These are phyloP conservation scores for Salvelinus namaycush DNA, from an alignment of 2,113 vertebrate species.

Conservation along the genomic window DNA sequence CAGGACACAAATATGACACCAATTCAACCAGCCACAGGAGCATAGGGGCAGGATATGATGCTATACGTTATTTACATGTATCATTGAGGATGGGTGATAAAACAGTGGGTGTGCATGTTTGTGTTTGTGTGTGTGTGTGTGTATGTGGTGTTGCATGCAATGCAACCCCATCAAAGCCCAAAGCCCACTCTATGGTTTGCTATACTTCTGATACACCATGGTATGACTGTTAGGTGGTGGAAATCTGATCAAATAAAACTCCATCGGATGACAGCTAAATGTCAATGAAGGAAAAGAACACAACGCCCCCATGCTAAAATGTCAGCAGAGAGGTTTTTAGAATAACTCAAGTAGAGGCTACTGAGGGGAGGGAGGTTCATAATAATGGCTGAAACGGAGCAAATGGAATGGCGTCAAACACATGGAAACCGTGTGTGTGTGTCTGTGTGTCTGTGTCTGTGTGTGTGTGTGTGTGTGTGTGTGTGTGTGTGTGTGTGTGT, in stretches of 20 bases:
- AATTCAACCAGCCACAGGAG: too few species aligned
- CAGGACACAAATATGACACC: too few species aligned
- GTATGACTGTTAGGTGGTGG: conserved; percentile 34
- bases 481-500: conserved; percentile 3
- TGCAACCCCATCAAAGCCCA: conserved; percentile 30
- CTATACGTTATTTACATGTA: too few species aligned
- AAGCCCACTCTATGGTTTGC: conserved; percentile 37
- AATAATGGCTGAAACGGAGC: too few species aligned
- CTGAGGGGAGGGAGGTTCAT: neutral
- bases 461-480: conserved; percentile 6
- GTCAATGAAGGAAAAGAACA: conserved; percentile 59
- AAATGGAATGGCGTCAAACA: neutral
- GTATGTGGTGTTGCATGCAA: neutral
- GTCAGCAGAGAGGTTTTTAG: conserved; percentile 39
- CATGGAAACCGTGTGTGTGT: neutral
- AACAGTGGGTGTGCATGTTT: neutral
- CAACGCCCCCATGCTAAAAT: conserved; percentile 39
- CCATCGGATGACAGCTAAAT: conserved; percentile 50
- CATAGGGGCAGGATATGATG: too few species aligned
- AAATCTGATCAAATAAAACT: conserved; percentile 55
- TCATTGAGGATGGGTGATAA: too few species aligned
- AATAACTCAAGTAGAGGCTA: conserved; percentile 37
- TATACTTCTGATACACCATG: conserved; percentile 23
- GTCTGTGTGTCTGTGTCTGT: too few species aligned
- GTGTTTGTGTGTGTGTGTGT: conserved; percentile 7